These are phyloP conservation scores for Microcebus griseorufus DNA, from an alignment of 2,113 vertebrate species.

Conservation along the genomic window DNA sequence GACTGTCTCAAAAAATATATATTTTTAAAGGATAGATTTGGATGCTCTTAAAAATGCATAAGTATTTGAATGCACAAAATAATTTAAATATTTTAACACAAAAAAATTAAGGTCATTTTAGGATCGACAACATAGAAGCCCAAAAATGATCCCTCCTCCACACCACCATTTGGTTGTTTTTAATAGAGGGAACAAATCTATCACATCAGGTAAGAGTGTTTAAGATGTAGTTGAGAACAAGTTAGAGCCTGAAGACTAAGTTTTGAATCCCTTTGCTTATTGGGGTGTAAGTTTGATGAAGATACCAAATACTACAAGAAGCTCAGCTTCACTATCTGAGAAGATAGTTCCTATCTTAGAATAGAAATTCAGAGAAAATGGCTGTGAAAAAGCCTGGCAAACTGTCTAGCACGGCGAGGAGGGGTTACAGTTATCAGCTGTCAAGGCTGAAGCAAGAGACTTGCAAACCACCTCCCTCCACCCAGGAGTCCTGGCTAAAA, in stretches of 20 bases:
- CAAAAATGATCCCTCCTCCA: background rate
- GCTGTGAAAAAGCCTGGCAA: background rate
- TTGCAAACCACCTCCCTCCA: background rate
- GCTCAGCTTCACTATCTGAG: background rate
- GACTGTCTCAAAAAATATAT: background rate
- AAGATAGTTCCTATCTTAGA: background rate
- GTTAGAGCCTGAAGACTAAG: background rate
- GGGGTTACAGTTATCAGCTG: background rate
- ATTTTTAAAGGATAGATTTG: conserved; percentile 37
- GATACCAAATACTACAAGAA: background rate
- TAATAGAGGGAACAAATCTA: background rate
- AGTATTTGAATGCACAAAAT: conserved; percentile 34
- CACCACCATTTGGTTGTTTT: background rate
- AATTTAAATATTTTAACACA: background rate
- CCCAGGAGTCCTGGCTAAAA: background rate
- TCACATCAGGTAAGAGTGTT: background rate
- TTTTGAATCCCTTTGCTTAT: background rate
- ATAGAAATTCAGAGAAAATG: background rate
- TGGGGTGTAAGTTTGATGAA: background rate
- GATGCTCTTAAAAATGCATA: conserved; percentile 34
- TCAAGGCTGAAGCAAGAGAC: background rate
- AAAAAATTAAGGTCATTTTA: conserved; percentile 38
- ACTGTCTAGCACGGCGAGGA: background rate
- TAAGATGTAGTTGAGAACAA: background rate
- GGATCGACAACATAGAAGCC: background rate